A percentile compares a stretch with the other conserved stretches of the same genome.
Evolutionary conservation across 2,113 vertebrate species (phyloP).

Genomic region (Sylvilagus bachmani): DNA sequence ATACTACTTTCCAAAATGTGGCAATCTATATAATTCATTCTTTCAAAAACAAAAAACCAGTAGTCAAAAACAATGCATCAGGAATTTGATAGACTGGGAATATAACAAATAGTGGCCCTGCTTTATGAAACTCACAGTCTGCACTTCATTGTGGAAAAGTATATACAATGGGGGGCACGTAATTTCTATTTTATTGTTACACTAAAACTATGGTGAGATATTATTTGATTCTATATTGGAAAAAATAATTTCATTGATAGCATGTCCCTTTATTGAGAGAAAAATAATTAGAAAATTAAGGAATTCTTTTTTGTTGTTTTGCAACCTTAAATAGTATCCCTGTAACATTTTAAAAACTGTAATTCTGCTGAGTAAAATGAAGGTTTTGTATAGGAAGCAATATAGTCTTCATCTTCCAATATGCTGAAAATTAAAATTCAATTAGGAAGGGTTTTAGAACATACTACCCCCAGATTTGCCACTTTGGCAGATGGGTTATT

Average conservation of each 20-base stretch:
- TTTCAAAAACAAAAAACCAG: background rate
- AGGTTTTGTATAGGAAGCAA: background rate
- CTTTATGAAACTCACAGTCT: no score
- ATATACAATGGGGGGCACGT: background rate
- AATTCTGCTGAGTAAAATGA: background rate
- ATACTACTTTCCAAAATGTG: constrained; percentile 15
- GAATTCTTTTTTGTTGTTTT: background rate
- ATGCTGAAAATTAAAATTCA: background rate
- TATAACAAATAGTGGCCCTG: background rate
- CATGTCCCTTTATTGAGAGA: background rate
- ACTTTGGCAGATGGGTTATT: no score
- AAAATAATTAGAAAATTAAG: background rate
- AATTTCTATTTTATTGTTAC: background rate
- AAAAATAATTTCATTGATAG: background rate
- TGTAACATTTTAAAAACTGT: background rate
- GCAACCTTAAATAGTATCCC: background rate
- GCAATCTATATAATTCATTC: background rate
- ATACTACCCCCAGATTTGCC: no score
- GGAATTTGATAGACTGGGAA: background rate
- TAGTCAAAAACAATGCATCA: background rate
- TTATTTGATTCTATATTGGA: background rate
- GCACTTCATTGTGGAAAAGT: background rate
- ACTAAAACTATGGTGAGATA: background rate
- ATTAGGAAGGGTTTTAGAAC: background rate
- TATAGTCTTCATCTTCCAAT: background rate